Base-by-base conservation (phyloP, 2,113 vertebrate species). In the Megatriorchis doriae region DNA sequence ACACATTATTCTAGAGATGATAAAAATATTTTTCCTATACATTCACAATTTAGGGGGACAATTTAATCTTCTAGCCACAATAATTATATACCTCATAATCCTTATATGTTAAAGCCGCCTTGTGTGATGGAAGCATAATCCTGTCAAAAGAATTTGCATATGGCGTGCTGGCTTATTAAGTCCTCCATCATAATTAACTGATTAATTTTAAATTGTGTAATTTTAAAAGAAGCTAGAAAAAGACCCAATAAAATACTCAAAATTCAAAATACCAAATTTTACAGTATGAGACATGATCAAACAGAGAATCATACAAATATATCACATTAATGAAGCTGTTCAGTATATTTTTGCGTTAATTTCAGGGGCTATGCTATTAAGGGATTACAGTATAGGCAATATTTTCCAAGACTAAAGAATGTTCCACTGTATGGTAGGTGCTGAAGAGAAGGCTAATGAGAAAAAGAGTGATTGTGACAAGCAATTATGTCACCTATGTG, bases 401-500 rank as follows among this genome's bases (percentile, higher is more conserved):
- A 94, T 81, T 96, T 94, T 97, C 93, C 71, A 96, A 95, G 93
- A 84, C 93, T 94, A 96, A 93, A 97, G 94, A 95, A 90, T 96
- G 72, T 93, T 97, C 88, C 67, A 73, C 90, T 93, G 91, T 71
- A 91, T 86, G 75, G 74, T 97, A 97, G 97, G 93, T 97, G 95
- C 81, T 98, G 97, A 97, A 96, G 95, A 93, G 97, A 97, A 96
- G 93, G 92, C 97, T 99, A 99, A 98, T 98, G 98, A 98, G 98
- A 98, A 99, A 98, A 98, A 98, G 98, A 98, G 96, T 98, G 98
- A 98, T 98, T 98, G 98, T 98, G 98, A 99, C 98, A 99, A 98
- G 98, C 98, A 98, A 99, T 99, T 98, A 99, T 98, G 98, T 98
- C 98, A 98, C 98, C 98, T 98, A 97, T 97, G 97, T 98, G 98